Conservation (phyloP, 2,797 vertebrate genomes). For the Brachyalestes nurse region DNA sequence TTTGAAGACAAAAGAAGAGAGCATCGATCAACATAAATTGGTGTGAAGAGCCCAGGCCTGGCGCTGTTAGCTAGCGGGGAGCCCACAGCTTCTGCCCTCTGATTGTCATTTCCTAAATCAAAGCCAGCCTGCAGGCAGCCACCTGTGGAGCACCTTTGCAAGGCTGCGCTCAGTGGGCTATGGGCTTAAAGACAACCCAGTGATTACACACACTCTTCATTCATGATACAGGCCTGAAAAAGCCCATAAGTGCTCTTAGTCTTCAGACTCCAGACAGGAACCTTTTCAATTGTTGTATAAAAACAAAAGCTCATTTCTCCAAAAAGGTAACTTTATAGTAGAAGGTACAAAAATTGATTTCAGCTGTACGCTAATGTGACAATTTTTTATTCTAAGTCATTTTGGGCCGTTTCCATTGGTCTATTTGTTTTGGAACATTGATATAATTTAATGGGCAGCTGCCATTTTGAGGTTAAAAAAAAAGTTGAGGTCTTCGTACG, state of each 20-base stretch:
- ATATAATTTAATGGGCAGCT: too few species aligned
- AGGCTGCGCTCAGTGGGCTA: slow-evolving; percentile 28
- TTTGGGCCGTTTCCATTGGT: neutral
- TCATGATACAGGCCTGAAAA: slow-evolving; percentile 3
- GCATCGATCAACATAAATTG: slow-evolving; percentile 32
- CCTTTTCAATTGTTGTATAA: neutral
- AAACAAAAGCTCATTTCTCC: neutral
- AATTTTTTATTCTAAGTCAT: neutral
- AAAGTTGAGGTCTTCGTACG: neutral
- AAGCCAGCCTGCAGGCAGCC: slow-evolving; percentile 62
- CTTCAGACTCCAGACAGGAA: neutral
- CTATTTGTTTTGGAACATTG: neutral
- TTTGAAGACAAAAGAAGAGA: slow-evolving; percentile 9
- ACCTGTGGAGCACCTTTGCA: slow-evolving; percentile 35
- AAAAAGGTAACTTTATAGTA: neutral
- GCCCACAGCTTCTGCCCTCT: slow-evolving; percentile 28
- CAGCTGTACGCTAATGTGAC: neutral
- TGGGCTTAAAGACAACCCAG: slow-evolving; percentile 15
- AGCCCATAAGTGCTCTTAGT: slow-evolving; percentile 19
- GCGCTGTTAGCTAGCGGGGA: slow-evolving; percentile 3
- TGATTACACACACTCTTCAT: slow-evolving; percentile 27
- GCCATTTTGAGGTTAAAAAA: too few species aligned
- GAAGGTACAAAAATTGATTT: too few species aligned
- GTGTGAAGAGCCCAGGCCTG: slow-evolving; percentile 2
- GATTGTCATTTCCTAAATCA: slow-evolving; percentile 40